Conservation (phyloP, 2,888 invertebrate species). For the Sphaerophoria rueppellii region DNA sequence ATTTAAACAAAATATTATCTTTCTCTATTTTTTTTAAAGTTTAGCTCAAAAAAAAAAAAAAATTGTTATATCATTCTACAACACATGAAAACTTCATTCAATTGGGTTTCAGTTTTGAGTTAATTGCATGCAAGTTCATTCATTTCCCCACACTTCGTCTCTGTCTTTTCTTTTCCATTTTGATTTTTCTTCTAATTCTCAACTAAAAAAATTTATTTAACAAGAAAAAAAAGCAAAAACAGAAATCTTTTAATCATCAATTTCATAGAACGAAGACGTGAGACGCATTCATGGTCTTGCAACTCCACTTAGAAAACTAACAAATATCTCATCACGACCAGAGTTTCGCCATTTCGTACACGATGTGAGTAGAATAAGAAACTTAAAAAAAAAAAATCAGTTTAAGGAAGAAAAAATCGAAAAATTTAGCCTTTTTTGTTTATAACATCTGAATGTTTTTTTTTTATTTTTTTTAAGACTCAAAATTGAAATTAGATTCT, state of each 20-base stretch:
- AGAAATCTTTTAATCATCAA: constrained; percentile 76
- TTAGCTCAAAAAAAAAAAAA: constrained; percentile 54
- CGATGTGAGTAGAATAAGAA: constrained; percentile 82
- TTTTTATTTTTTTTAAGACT: constrained; percentile 17
- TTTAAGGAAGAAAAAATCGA: constrained; percentile 32
- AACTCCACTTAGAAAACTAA: constrained; percentile 82
- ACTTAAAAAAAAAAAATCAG: constrained; percentile 33
- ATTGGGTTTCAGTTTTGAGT: constrained; percentile 35
- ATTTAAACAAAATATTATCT: constrained; percentile 40
- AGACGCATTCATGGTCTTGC: constrained; percentile 83
- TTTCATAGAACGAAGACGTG: constrained; percentile 82
- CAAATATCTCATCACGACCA: constrained; percentile 83
- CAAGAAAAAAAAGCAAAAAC: constrained; percentile 51
- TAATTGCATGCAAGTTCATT: constrained; percentile 61
- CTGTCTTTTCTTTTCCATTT: constrained; percentile 2
- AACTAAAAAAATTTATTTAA: constrained; percentile 74
- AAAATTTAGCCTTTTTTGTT: constrained; percentile 45
- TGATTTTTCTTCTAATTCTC: constrained; percentile 50
- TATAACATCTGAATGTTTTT: constrained; percentile 8
- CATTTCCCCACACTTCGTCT: constrained; percentile 42
- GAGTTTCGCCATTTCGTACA: constrained; percentile 83
- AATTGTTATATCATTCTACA: constrained; percentile 40
- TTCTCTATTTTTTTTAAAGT: constrained; percentile 63
- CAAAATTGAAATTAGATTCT: constrained; percentile 38
- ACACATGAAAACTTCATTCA: constrained; percentile 47